Percentiles rank a stretch among this genome's conserved stretches.
Conservation (phyloP, 2,797 vertebrate genomes). For the Halcyon badia region DNA sequence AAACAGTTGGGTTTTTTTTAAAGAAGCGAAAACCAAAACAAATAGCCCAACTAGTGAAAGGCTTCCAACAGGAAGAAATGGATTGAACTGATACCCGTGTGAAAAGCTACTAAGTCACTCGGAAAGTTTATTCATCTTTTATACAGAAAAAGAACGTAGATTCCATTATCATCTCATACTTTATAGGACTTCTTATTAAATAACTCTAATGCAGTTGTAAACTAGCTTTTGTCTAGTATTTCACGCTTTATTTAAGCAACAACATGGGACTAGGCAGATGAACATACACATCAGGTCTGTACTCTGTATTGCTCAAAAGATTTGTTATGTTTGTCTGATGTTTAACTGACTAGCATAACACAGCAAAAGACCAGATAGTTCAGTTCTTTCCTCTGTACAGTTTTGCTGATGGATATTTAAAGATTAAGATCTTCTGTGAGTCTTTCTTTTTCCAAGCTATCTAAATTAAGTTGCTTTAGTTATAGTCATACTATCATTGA, state of each 20-base stretch:
- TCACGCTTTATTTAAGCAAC: not conserved
- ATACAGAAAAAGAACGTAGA: not conserved
- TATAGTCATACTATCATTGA: not conserved
- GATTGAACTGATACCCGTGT: not conserved
- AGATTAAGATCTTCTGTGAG: not conserved
- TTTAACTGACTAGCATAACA: not conserved
- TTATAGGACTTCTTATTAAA: not conserved
- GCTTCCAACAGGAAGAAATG: not conserved
- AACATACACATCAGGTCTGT: not conserved
- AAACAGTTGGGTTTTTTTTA: not conserved
- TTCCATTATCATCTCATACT: not conserved
- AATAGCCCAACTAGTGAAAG: not conserved
- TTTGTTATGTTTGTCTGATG: not conserved
- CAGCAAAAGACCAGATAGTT: not conserved
- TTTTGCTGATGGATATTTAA: not conserved
- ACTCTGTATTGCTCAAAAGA: not conserved
- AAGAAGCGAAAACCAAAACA: not conserved
- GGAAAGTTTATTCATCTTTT: not conserved
- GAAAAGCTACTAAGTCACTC: not conserved
- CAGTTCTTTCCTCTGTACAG: not conserved
- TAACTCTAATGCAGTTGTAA: not conserved
- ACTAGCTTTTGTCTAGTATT: not conserved
- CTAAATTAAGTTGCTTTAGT: constrained; percentile 25
- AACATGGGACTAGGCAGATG: not conserved
- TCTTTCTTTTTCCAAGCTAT: not conserved